Conservation (phyloP, 1,140 invertebrate genomes). For the Cherax quadricarinatus region DNA sequence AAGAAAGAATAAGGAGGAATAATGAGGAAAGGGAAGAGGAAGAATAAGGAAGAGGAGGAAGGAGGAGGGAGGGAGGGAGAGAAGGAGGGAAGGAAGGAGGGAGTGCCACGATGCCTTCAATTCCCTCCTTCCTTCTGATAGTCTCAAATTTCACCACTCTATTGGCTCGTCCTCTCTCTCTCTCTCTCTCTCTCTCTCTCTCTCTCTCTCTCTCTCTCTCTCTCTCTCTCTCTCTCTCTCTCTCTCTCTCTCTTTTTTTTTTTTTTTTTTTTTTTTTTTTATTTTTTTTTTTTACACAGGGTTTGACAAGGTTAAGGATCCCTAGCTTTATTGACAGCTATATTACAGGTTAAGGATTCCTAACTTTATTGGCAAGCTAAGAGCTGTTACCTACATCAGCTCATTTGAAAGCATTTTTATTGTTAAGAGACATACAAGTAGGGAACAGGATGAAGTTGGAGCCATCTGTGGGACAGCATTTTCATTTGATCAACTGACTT, state of each 20-base stretch:
- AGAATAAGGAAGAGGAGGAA: neutral
- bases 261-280: constrained; percentile 4
- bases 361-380: too few relatives aligned
- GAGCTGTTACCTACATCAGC: too few relatives aligned
- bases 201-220: constrained; percentile 16
- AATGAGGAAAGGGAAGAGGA: neutral
- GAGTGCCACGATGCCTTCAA: neutral
- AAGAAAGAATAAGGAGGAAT: neutral
- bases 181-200: neutral
- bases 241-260: constrained; percentile 33
- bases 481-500: too few relatives aligned
- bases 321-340: too few relatives aligned
- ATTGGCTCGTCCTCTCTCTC: constrained; percentile 1
- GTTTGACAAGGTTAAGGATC: too few relatives aligned
- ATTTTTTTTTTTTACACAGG: too few relatives aligned
- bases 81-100: neutral
- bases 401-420: too few relatives aligned
- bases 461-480: too few relatives aligned
- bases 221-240: neutral
- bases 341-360: too few relatives aligned
- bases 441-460: too few relatives aligned
- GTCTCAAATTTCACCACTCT: neutral
- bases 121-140: neutral
- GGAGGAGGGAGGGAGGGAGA: neutral
- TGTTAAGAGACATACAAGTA: too few relatives aligned